Evolutionary conservation across 2,113 vertebrate genomes (phyloP), one percentile per base, ranked within the genome.

Genomic region (Nansenia antarctica): DNA sequence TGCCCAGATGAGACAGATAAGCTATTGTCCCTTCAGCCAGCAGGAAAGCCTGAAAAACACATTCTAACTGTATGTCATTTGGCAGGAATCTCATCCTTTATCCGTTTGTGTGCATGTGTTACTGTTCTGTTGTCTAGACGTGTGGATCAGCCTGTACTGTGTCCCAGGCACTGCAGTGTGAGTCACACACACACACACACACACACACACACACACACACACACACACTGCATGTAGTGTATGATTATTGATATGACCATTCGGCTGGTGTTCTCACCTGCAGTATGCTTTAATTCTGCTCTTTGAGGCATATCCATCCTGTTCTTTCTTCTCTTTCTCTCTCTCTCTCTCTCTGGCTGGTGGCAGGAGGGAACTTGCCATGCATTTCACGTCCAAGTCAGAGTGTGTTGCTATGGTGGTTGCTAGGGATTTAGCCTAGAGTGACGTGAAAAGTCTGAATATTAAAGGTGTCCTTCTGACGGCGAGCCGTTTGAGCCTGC

Each of bases 381-480:
- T 92, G 89, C 91, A 89, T 81, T 91, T 87, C 91, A 93, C 90
- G 90, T 92, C 83, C 79, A 82, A 79, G 82, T 77, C 76, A 64
- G 86, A 86, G 81, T 86, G 91, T 88, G 91, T 93, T 93, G 92
- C 91, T 90, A 92, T 88, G 92, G 86, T 89, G 91, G 90, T 93
- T 92, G 91, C 92, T 92, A 92, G 87, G 91, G 92, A 91, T 91
- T 92, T 91, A 92, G 86, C 70, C 81, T 58, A 74, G 88, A 91
- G 86, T 92, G 91, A 91, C 81, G 83, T 85, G 74, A 83, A 89
- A 89, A 88, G 83, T 91, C 90, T 73, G 90, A 92, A 92, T 93
- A 92, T 91, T 93, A 92, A 91, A 92, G 89, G 90, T 92, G 90
- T 90, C 89, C 89, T 91, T 92, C 86, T 90, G 84, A 84, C 77